Evolutionary conservation across 2,797 vertebrate species (phyloP), one percentile per base, ranked within the genome.

Genomic region (Micrastur ruficollis): DNA sequence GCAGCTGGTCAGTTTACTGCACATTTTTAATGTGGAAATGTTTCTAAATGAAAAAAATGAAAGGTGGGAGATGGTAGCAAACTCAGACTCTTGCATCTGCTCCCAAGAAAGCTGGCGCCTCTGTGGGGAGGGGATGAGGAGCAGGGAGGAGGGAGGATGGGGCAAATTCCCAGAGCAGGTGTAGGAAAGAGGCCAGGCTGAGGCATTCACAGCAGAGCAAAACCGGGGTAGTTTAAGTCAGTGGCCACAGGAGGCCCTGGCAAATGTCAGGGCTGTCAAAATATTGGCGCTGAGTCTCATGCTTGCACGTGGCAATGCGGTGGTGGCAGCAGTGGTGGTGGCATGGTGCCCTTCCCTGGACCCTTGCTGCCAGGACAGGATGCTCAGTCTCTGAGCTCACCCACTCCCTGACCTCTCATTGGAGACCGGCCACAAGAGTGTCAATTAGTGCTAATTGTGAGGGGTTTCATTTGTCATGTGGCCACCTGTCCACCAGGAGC

Each of bases 1-100:
- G 97, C 97, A 98, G 97, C 96, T 97, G 97, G 97, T 98, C 97
- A 97, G 95, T 98, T 97, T 96, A 95, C 80, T 91, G 90, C 87
- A 92, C 40, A 88, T 93, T 96, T 95, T 94, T 97, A 95, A 93
- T 58, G 53, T 92, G 93, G 94, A 98, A 96, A 91, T 96, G 52
- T 96, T 97, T 96, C 95, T 96, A 91, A 97, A 97, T 62, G 42
- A 59, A 95, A 96, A 94, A 79, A 83, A 82, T 1, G 32, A n/a
- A 87, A 82, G 59, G 70, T 87, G n/a, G 85, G 83, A 86, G 72
- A 66, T 53, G 34, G 46, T 49, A 63, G 44, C 40, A 89, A 85
- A 78, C 70, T 91, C 72, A 66, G 56, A 21, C 14, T 78, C 67
- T 40, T 52, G 31, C 70, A 83, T 95, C 68, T 95, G 79, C 72